phyloP scores from a whole-genome alignment of 2,113 vertebrate genomes.

The Podarcis raffonei region DNA sequence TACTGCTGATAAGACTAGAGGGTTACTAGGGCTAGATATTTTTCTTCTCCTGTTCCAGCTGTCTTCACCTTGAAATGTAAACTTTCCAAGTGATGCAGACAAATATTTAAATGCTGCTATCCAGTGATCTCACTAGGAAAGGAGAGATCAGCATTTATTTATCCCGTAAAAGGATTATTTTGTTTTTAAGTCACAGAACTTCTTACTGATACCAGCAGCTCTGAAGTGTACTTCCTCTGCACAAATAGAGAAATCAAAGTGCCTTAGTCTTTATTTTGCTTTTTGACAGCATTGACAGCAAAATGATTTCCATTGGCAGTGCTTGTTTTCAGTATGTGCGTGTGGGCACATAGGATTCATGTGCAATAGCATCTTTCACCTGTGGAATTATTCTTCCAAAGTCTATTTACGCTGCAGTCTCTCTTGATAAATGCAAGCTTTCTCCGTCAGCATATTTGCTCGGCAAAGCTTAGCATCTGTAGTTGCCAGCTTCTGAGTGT shows the following conservation, averaged over 20 bases:
- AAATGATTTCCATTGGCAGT: slow-evolving; percentile 11
- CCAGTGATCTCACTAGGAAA: slow-evolving; percentile 14
- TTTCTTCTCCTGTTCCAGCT: slow-evolving; percentile 7
- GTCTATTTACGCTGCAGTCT: slow-evolving; percentile 60
- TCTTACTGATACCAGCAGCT: slow-evolving; percentile 26
- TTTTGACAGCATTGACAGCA: slow-evolving; percentile 44
- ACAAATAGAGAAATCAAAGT: slow-evolving; percentile 53
- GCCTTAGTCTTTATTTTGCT: neutral
- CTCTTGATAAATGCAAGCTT: slow-evolving; percentile 54
- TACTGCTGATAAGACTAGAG: neutral
- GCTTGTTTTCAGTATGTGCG: neutral
- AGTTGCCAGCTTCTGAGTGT: slow-evolving; percentile 60
- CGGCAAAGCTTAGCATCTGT: slow-evolving; percentile 60
- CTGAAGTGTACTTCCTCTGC: slow-evolving; percentile 12
- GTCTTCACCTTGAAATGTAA: neutral
- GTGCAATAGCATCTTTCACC: slow-evolving; percentile 12
- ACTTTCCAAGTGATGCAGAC: slow-evolving; percentile 4
- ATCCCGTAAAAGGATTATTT: neutral
- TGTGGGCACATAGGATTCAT: neutral
- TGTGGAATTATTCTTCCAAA: slow-evolving; percentile 37
- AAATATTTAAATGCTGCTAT: slow-evolving; percentile 40
- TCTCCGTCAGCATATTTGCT: slow-evolving; percentile 62
- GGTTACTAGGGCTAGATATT: neutral
- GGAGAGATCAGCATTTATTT: slow-evolving; percentile 25
- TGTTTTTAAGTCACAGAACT: slow-evolving; percentile 36